Base-by-base conservation (phyloP, 2,113 vertebrate species). In the Ursus arctos region DNA sequence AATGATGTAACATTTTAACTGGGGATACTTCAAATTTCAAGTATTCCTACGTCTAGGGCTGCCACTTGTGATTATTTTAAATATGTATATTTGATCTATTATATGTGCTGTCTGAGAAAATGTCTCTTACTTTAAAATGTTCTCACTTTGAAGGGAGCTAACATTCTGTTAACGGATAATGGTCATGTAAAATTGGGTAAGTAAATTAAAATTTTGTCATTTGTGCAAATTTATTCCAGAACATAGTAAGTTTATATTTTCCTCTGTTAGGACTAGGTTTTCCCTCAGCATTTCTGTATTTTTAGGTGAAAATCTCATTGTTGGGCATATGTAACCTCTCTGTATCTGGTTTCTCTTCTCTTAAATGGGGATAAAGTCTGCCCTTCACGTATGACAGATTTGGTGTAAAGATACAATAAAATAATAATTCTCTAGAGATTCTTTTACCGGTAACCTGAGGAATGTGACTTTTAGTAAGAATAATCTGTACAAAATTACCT, bases 161-260 rank as follows among this genome's bases (percentile, higher is more conserved):
- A 99, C 99, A 99, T 99, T 98, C 99, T 99, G 71, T 98, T 99
- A 98, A 99, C 99, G 19, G 99, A 99, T 99, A 99, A 99, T 74
- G 99, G 99, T 95, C 99, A 99, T 79, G 99, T 99, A 97, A 99
- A 99, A 98, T 98, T 99, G 98, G 99, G 99, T 99, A 98, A 99
- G 99, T 99, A 96, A 53, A 71, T 94, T 65, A 77, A 61, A 97
- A 84, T 93, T 91, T 92, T 77, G 65, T 95, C 53, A 61, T 18
- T 95, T 79, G 10, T 11, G 53, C 4, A 84, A 40, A 74, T 91
- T n/a, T 95, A 28, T 96, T 89, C 12, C 71, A 79, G 95, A 82
- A 53, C 47, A 65, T 74, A 82, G 18, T 65, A 65, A 57, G 19
- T 88, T 65, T 95, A 18, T 94, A 55, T 69, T 91, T 82, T 92